These are phyloP conservation scores for Thecocarcelia acutangulata DNA, from an alignment of 2,888 invertebrate genomes.

Conservation along the genomic window DNA sequence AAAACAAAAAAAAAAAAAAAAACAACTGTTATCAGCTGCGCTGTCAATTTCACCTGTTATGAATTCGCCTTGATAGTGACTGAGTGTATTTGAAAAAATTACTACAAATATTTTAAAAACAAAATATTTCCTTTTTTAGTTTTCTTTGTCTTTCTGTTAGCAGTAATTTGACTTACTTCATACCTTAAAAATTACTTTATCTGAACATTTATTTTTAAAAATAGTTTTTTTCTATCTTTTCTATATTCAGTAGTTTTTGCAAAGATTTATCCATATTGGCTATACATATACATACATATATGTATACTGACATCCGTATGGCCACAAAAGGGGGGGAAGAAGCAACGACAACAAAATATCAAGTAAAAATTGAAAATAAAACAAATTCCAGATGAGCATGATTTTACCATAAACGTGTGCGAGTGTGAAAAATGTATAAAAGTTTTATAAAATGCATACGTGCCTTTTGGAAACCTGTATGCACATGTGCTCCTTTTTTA, in stretches of 20 bases:
- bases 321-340: constrained; percentile 4
- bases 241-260: not conserved
- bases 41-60: too few species aligned
- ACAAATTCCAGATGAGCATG: not conserved
- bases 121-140: too few species aligned
- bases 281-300: constrained; percentile 26
- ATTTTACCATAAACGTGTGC: constrained; percentile 30
- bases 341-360: not conserved
- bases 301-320: constrained; percentile 55
- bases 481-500: constrained; percentile 10
- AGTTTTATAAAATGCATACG: constrained; percentile 34
- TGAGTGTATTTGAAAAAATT: too few species aligned
- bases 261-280: constrained; percentile 31
- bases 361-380: constrained; percentile 8
- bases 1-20: too few species aligned
- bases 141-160: too few species aligned
- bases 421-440: not conserved
- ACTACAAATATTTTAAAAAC: too few species aligned
- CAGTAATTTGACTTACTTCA: too few species aligned
- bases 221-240: not conserved
- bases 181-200: too few species aligned
- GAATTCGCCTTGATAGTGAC: too few species aligned
- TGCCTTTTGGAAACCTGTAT: constrained; percentile 36
- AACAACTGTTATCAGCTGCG: too few species aligned
- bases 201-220: too few species aligned